phyloP scores from a whole-genome alignment of 2,113 vertebrate genomes.

The Bungarus multicinctus region DNA sequence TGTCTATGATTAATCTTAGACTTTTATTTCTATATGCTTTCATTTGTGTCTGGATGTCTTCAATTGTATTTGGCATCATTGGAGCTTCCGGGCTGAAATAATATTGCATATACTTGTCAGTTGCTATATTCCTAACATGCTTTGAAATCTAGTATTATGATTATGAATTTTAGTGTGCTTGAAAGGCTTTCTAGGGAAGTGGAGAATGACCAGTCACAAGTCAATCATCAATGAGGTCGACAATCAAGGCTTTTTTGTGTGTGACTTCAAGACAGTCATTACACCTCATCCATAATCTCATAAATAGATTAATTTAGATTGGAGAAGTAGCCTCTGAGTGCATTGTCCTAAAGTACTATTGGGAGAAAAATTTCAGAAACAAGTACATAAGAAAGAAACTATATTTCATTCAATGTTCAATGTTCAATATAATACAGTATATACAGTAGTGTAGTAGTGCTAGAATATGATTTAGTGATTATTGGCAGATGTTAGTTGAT shows the following conservation, averaged over 20 bases:
- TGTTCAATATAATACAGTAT: not conserved
- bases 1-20: constrained; percentile 7
- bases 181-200: not conserved
- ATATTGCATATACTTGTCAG: not conserved
- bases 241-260: not conserved
- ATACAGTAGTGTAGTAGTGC: too few relatives aligned
- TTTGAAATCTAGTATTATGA: not conserved
- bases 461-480: not conserved
- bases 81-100: not conserved
- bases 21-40: not conserved
- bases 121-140: not conserved
- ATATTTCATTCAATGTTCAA: not conserved
- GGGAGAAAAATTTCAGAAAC: not conserved
- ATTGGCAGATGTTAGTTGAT: not conserved
- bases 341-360: not conserved
- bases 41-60: not conserved
- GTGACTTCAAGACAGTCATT: not conserved
- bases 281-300: not conserved
- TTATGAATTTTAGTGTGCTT: not conserved
- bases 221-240: not conserved
- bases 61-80: not conserved
- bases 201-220: not conserved
- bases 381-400: not conserved
- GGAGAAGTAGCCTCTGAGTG: not conserved
- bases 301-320: not conserved